Percentiles rank a stretch among this genome's conserved stretches.
Evolutionary conservation across 35 echinoderm and acorn worm species (phyloP).

Genomic region (Lytechinus variegatus): DNA sequence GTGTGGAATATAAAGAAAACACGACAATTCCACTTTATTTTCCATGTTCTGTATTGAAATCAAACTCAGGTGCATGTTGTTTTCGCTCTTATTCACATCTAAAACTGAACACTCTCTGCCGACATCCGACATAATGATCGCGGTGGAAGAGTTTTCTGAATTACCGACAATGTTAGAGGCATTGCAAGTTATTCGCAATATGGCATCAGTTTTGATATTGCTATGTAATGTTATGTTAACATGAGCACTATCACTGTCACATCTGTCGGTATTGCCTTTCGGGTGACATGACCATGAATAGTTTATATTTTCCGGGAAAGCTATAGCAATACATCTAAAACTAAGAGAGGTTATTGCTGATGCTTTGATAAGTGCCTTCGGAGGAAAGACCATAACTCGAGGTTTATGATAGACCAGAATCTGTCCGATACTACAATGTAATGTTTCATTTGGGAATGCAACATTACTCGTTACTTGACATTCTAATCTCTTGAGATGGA

Average conservation of each 20-base stretch:
- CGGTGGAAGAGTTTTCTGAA: neutral
- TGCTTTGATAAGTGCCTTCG: neutral
- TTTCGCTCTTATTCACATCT: neutral
- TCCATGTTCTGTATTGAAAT: neutral
- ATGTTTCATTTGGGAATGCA: neutral
- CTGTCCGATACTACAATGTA: neutral
- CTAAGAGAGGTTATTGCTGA: neutral
- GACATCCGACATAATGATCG: neutral
- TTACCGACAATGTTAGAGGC: neutral
- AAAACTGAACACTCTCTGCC: neutral
- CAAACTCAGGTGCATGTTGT: neutral
- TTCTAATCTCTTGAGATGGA: neutral
- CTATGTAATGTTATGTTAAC: neutral
- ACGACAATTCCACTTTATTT: neutral
- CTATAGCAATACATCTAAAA: neutral
- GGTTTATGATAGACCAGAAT: neutral
- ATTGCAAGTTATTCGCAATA: neutral
- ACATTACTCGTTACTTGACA: neutral
- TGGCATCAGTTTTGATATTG: neutral
- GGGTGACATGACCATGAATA: neutral
- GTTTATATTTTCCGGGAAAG: neutral
- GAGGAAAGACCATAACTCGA: neutral
- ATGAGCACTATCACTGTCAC: neutral
- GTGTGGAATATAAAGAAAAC: neutral
- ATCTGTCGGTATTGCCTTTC: neutral